Conservation (phyloP, 2,888 invertebrate species). For the Zaprionus bogoriensis region DNA sequence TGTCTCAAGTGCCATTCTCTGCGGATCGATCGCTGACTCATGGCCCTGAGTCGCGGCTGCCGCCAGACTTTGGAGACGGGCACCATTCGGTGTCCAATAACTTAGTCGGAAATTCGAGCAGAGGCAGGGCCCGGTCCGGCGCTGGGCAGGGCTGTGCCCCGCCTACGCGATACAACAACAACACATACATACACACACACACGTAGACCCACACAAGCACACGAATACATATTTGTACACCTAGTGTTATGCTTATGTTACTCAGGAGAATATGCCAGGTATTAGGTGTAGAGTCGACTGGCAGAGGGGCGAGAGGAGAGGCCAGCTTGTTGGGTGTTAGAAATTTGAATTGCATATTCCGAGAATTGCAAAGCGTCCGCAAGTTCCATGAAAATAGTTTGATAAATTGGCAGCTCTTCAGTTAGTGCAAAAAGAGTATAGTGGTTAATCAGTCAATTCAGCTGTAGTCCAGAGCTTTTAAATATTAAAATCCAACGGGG, state of each 20-base stretch:
- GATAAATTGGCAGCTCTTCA: too few relatives aligned
- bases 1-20: conserved; percentile 32
- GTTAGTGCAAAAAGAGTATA: too few relatives aligned
- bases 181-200: conserved; percentile 14
- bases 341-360: neutral
- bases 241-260: conserved; percentile 12
- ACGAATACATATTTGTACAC: conserved; percentile 4
- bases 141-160: too few relatives aligned
- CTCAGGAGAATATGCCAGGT: neutral
- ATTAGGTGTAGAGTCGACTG: neutral
- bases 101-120: conserved; percentile 30
- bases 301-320: neutral
- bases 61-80: conserved; percentile 4
- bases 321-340: neutral
- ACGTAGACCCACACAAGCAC: neutral
- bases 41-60: conserved; percentile 2
- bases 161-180: too few relatives aligned
- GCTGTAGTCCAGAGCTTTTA: too few relatives aligned
- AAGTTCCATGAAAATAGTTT: neutral
- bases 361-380: neutral
- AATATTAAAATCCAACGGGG: too few relatives aligned
- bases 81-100: conserved; percentile 32
- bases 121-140: neutral
- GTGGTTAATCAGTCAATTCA: too few relatives aligned
- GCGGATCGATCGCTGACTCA: conserved; percentile 49